These are phyloP conservation scores for Drosophila engyochracea DNA, from an alignment of 2,888 invertebrate species.

Conservation along the genomic window DNA sequence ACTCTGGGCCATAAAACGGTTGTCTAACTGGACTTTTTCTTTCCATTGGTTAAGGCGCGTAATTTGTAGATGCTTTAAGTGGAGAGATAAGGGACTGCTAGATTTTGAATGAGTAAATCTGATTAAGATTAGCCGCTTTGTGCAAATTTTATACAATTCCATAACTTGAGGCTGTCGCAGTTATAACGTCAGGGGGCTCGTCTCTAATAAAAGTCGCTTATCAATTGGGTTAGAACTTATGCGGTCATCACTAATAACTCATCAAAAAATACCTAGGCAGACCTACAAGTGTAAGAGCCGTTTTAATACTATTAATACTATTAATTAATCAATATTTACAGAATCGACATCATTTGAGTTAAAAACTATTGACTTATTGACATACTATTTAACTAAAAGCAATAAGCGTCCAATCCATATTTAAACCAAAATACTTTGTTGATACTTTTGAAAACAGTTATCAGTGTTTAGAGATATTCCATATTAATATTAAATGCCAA, in stretches of 20 bases:
- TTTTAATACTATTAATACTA: conserved; percentile 10
- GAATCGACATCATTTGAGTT: neutral
- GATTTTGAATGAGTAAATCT: neutral
- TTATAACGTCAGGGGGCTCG: neutral
- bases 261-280: neutral
- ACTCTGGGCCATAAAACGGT: neutral
- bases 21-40: neutral
- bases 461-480: too few relatives aligned
- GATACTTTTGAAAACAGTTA: conserved; percentile 22
- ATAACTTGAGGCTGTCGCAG: neutral
- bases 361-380: neutral
- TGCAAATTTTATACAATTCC: neutral
- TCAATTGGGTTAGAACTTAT: conserved; percentile 4
- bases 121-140: neutral
- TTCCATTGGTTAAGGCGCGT: too few relatives aligned
- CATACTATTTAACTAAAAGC: neutral
- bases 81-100: neutral
- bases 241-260: neutral
- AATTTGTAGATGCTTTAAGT: neutral
- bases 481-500: too few relatives aligned
- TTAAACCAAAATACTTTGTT: conserved; percentile 4
- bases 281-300: conserved; percentile 1
- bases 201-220: conserved; percentile 24
- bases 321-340: conserved; percentile 5
- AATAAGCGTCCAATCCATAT: conserved; percentile 22